These are phyloP conservation scores for Mormyrus lacerda DNA, from an alignment of 2,113 vertebrate species.

Conservation along the genomic window DNA sequence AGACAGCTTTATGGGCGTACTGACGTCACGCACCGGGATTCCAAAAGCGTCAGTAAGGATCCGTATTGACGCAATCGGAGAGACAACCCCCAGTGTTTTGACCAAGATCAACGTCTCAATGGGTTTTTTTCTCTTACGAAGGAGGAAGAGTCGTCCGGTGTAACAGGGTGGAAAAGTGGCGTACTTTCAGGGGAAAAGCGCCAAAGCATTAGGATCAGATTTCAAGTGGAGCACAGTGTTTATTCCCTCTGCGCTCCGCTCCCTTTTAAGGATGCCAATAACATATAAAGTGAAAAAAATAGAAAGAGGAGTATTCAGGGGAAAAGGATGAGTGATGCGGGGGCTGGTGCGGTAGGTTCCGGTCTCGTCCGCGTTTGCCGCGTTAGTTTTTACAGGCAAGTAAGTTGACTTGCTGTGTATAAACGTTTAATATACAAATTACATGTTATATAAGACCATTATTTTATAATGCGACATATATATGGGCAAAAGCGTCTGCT, in stretches of 20 bases:
- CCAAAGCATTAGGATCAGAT: conserved; percentile 7
- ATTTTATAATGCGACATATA: background rate
- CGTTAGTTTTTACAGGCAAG: background rate
- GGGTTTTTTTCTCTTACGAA: conserved; percentile 15
- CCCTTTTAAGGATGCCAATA: conserved; percentile 16
- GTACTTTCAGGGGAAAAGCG: conserved; percentile 18
- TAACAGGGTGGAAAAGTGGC: conserved; percentile 15
- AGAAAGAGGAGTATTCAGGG: conserved; percentile 15
- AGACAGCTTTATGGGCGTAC: background rate
- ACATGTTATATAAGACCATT: background rate
- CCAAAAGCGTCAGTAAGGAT: conserved; percentile 60
- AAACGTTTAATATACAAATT: background rate
- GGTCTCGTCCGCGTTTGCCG: background rate
- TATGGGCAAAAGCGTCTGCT: background rate
- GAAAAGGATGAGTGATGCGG: background rate
- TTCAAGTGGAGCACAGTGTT: conserved; percentile 13
- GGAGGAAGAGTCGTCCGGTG: conserved; percentile 1
- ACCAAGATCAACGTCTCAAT: conserved; percentile 21
- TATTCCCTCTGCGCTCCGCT: conserved; percentile 8
- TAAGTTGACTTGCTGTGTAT: background rate
- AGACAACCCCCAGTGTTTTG: conserved; percentile 27
- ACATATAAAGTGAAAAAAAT: conserved; percentile 16
- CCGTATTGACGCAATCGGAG: conserved; percentile 49
- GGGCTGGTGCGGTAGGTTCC: background rate
- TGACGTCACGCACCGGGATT: conserved; percentile 59